Evolutionary conservation across 2,888 invertebrate genomes (phyloP).

Genomic region (Erebia aethiops): DNA sequence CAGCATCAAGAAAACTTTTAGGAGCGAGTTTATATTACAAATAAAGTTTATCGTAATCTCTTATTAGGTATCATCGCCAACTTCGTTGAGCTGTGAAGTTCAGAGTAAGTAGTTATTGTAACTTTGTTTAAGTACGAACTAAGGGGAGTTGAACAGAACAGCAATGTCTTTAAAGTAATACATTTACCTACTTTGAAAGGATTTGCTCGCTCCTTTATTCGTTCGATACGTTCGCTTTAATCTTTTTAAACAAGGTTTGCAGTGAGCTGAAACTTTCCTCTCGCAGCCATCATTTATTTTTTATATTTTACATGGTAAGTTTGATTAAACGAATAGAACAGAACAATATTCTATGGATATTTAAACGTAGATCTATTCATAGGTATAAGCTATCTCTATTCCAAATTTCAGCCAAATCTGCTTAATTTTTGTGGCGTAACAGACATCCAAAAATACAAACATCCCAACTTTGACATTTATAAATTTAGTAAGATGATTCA

Average conservation of each 20-base stretch:
- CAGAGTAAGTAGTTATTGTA: conserved; percentile 10
- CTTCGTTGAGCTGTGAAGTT: conserved; percentile 4
- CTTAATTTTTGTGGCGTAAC: too few species aligned
- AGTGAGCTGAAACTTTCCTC: not conserved
- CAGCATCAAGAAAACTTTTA: not conserved
- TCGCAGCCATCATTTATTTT: too few species aligned
- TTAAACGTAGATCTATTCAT: too few species aligned
- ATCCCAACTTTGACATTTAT: too few species aligned
- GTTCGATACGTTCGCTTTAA: not conserved
- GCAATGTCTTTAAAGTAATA: not conserved
- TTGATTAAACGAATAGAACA: too few species aligned
- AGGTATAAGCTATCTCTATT: too few species aligned
- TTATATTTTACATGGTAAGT: too few species aligned
- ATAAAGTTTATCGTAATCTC: conserved; percentile 2
- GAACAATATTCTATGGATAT: too few species aligned
- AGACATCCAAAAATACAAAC: too few species aligned
- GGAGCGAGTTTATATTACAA: conserved; percentile 3
- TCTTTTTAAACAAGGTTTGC: not conserved
- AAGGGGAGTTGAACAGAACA: not conserved
- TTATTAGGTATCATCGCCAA: conserved; percentile 1
- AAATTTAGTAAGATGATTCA: too few species aligned
- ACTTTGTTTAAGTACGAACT: conserved; percentile 10
- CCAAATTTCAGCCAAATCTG: not conserved
- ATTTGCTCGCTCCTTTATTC: conserved; percentile 8
- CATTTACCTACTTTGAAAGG: not conserved